Base-by-base conservation (phyloP, 2,797 vertebrate genomes). In the Centropyge bicolor region DNA sequence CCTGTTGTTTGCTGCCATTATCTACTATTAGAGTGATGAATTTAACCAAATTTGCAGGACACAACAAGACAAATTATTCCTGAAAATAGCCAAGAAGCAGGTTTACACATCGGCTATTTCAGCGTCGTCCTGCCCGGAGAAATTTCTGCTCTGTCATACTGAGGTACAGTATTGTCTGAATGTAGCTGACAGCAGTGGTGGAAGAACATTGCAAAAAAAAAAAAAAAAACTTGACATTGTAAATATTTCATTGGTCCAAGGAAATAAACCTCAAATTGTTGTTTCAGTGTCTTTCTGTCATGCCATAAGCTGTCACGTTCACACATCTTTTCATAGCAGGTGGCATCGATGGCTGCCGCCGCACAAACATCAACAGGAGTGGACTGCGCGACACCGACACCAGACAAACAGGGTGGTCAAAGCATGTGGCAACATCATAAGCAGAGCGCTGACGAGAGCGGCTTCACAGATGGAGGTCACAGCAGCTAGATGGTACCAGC, bases 401-500 rank as follows among this genome's bases (percentile, higher is more conserved):
- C 83, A 83, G 70, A 89, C 88, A 88, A 84, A 83, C 75, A 70
- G 83, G 80, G 72, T 74, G 79, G 80, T 75, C 82, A 75, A 72
- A 84, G 84, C 81, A 80, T 70, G 82, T 79, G 77, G 79, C 59
- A 52, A 64, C 82, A 77, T 81, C 80, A 81, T 77, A 71, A 90
- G 80, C 74, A 66, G 68, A 83, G 80, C 64, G 76, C 46, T 60
- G 76, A 88, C 22, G 20, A 72, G 75, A 80, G 67, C 52, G 64
- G 75, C 71, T 78, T 72, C 84, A 82, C 84, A 89, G 88, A 92
- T 87, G 89, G 88, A 91, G 86, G 91, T 89, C 83, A 85, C 82
- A 82, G 75, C 78, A 84, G 88, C 83, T 52, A 85, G 78, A 80
- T 86, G 85, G 73, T 79, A 72, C 17, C 3, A 80, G 81, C 84